Conservation (phyloP, 1,140 invertebrate genomes). For the Cotesia glomerata region DNA sequence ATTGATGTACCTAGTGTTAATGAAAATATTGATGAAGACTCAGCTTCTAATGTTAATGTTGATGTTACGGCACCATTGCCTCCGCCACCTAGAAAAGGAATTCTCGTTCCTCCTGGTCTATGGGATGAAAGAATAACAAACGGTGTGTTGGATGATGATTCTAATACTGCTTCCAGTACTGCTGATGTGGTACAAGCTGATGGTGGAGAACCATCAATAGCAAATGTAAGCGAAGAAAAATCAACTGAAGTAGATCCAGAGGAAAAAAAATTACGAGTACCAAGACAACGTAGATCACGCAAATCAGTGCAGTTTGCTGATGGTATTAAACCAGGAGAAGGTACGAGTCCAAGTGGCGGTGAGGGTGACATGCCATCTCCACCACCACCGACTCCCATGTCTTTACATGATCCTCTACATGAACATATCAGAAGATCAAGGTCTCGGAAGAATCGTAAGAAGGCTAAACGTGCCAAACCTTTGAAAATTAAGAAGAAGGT, state of each 20-base stretch:
- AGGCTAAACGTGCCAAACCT: constrained; percentile 56
- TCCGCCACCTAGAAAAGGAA: constrained; percentile 20
- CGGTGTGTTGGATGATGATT: constrained; percentile 42
- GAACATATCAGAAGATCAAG: constrained; percentile 61
- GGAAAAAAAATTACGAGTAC: constrained; percentile 10
- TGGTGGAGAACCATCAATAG: background rate
- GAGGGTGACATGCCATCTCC: constrained; percentile 70
- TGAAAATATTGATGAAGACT: background rate
- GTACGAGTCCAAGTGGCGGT: constrained; percentile 69
- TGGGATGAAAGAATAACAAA: constrained; percentile 30
- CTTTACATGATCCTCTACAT: constrained; percentile 49
- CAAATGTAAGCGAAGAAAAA: constrained; percentile 12
- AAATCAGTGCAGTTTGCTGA: constrained; percentile 71
- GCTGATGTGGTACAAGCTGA: background rate
- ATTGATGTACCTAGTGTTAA: background rate
- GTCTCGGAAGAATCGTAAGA: constrained; percentile 61
- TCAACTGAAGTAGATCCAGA: constrained; percentile 31
- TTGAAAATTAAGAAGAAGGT: constrained; percentile 65
- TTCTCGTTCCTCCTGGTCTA: constrained; percentile 17
- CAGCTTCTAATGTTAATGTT: background rate
- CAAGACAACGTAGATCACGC: constrained; percentile 17
- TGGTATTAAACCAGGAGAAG: constrained; percentile 70
- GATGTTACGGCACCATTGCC: background rate
- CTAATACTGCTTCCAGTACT: constrained; percentile 12
- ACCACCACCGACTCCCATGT: constrained; percentile 61